Evolutionary conservation across 2,113 vertebrate species (phyloP), one percentile per base, ranked within the genome.

Genomic region (Notechis scutatus): DNA sequence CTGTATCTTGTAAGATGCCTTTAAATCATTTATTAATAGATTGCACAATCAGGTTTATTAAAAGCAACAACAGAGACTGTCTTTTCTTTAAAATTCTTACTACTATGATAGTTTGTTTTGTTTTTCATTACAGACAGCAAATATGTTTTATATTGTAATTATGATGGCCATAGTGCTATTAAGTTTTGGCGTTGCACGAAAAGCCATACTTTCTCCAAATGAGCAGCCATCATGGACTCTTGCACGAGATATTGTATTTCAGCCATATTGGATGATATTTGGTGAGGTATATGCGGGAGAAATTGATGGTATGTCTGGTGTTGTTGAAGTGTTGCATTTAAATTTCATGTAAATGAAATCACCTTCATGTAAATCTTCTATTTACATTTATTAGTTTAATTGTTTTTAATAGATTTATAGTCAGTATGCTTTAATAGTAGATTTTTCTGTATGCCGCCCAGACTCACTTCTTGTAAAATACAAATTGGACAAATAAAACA

Each of bases 261-360:
- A 99, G 11, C 99, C 99, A 1, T 99, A 99, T 95, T 99, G 99
- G 98, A 99, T 99, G 99, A 99, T 99, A 89, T 99, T 98, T 88
- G 99, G 99, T 95, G 99, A 99, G 93, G 99, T 99, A 26, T 99
- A 99, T 91, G 99, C 99, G 86, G 87, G 90, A 42, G 98, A 99
- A 85, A 99, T 99, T 95, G 98, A 99, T 94, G 97, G 99, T 99
- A 92, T 10, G 98, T 97, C 87, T 29, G 85, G 21, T 92, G 94
- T 96, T 92, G 8, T 87, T 20, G 45, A 52, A 85, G 47, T 54
- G 81, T 34, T 20, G 4, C 39, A 9, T 26, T 69, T 15, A 69
- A 69, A 34, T 69, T 69, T 69, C 29, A 69, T n/a, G 12, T n/a
- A 64, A 29, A n/a, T 64, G 29, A 64, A 64, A 88, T 87, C 85